Conservation (phyloP, 2,888 invertebrate species). For the Eurytoma californica region DNA sequence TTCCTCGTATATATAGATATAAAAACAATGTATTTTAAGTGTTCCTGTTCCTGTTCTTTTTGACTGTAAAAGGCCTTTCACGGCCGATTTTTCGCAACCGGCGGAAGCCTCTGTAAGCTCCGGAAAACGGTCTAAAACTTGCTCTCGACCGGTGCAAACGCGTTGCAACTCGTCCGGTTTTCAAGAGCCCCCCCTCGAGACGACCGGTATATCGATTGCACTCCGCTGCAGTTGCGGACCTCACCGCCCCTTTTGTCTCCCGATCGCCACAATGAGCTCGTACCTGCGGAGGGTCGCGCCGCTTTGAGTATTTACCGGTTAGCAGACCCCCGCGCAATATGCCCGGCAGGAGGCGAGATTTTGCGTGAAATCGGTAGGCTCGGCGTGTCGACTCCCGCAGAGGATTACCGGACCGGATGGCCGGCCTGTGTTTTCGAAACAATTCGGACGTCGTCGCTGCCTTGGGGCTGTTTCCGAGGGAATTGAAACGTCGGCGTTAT, state of each 20-base stretch:
- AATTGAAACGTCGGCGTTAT: too few species aligned
- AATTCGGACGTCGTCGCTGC: background rate
- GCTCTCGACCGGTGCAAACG: background rate
- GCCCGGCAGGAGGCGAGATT: background rate
- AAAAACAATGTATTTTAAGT: too few species aligned
- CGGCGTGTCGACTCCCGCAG: background rate
- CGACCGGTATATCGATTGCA: conserved; percentile 54
- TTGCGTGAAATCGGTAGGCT: conserved; percentile 4
- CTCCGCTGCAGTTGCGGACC: conserved; percentile 41
- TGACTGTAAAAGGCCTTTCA: too few species aligned
- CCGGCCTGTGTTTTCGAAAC: conserved; percentile 17
- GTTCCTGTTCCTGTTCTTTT: too few species aligned
- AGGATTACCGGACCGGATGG: too few species aligned
- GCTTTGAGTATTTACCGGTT: background rate
- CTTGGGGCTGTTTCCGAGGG: too few species aligned
- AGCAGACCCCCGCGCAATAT: background rate
- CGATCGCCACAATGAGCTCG: background rate
- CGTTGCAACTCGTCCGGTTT: background rate
- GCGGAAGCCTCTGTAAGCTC: background rate
- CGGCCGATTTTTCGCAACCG: background rate
- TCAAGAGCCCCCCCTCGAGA: conserved; percentile 30
- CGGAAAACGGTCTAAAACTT: background rate
- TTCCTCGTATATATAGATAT: too few species aligned
- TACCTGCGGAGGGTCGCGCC: background rate
- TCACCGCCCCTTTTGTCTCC: background rate